Percentiles rank a stretch among this genome's conserved stretches.
phyloP scores from a whole-genome alignment of 2,797 vertebrate species.

The Sarcoramphus papa region DNA sequence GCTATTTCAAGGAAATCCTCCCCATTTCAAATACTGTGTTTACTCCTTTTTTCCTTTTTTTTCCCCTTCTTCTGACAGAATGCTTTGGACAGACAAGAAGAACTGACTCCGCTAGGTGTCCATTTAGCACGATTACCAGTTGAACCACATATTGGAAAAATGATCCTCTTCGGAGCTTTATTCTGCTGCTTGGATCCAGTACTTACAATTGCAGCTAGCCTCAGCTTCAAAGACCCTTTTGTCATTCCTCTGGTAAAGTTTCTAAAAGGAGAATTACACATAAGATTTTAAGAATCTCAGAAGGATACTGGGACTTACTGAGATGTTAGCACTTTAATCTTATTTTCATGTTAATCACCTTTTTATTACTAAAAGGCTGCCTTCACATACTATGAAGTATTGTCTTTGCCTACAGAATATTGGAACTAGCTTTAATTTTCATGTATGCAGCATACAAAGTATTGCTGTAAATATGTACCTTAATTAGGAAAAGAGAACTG shows the following conservation, averaged over 20 bases:
- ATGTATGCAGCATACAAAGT: background rate
- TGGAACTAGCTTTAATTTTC: background rate
- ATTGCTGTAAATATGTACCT: background rate
- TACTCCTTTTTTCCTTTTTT: background rate
- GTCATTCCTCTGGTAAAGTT: constrained; percentile 90
- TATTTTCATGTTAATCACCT: background rate
- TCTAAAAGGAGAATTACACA: background rate
- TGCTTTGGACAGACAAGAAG: constrained; percentile 88
- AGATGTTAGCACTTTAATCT: background rate
- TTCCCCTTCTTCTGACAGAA: constrained; percentile 74
- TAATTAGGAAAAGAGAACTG: background rate
- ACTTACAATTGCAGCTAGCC: constrained; percentile 94
- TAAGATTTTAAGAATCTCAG: background rate
- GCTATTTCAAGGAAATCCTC: background rate
- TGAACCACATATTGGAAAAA: constrained; percentile 96
- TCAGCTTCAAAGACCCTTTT: constrained; percentile 99
- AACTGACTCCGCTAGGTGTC: constrained; percentile 90
- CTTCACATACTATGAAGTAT: background rate
- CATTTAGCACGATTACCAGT: constrained; percentile 93
- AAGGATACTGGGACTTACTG: background rate
- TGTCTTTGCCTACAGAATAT: background rate
- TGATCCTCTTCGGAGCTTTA: constrained; percentile 96
- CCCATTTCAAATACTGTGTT: rapidly evolving
- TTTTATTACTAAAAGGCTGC: background rate
- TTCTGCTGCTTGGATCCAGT: constrained; percentile 94